Percentiles rank a stretch among this genome's conserved stretches.
phyloP scores from a whole-genome alignment of 2,113 vertebrate genomes.

The Poecile atricapillus region DNA sequence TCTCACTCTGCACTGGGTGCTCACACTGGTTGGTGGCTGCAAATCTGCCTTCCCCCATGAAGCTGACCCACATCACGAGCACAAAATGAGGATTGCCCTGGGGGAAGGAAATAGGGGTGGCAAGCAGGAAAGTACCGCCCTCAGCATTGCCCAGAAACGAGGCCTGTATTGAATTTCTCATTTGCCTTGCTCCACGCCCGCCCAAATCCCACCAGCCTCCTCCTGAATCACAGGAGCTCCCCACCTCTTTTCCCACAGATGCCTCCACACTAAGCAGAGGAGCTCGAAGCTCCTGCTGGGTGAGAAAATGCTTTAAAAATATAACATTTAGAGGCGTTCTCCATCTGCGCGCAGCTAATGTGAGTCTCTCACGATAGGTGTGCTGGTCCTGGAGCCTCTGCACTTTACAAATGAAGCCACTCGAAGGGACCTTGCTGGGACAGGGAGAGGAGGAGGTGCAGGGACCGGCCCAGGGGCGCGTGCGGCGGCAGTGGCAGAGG shows the following conservation, averaged over 20 bases:
- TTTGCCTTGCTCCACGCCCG: not conserved
- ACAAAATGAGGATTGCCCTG: not conserved
- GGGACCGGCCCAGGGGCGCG: not conserved
- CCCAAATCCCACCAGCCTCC: not conserved
- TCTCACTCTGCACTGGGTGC: not conserved
- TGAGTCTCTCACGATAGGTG: not conserved
- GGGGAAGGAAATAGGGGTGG: not conserved
- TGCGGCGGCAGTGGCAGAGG: not conserved
- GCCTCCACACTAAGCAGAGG: slow-evolving; percentile 12
- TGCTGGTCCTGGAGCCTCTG: not conserved
- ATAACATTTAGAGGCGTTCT: slow-evolving; percentile 40
- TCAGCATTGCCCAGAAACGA: not conserved
- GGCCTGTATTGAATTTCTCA: not conserved
- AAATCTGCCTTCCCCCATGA: rapidly evolving
- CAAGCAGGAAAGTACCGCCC: not conserved
- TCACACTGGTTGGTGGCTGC: rapidly evolving
- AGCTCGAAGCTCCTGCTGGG: slow-evolving; percentile 27
- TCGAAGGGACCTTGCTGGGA: not conserved
- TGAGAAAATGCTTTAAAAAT: slow-evolving; percentile 63
- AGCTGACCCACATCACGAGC: not conserved
- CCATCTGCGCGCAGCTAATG: not conserved
- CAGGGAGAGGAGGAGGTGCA: not conserved
- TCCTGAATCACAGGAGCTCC: not conserved
- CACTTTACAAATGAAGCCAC: not conserved
- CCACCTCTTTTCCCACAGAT: slow-evolving; percentile 22